Evolutionary conservation across 2,113 vertebrate species (phyloP), one percentile per base, ranked within the genome.

Genomic region (Nycticorax nycticorax): DNA sequence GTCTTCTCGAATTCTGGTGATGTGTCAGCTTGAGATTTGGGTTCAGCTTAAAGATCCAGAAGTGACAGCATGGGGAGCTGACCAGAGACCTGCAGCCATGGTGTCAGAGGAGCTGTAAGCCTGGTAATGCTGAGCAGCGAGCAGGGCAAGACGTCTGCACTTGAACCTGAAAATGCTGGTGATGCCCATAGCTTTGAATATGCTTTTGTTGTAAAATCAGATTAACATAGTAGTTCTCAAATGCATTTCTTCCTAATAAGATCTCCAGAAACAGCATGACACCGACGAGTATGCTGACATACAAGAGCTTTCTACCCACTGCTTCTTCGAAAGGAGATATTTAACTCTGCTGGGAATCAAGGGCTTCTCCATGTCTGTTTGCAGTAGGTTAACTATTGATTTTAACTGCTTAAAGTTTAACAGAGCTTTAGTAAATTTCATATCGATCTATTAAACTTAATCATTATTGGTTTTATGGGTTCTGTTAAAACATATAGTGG

Each of bases 311-410:
- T 85, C 43, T 53, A 41, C 39, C 26, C 60, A 32, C n/a, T 1
- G 2, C 4, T 66, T 20, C 41, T 87, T 78, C 2, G 0, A 52
- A 75, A 82, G 12, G 32, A 87, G 74, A 33, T 85, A 26, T 41
- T 94, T 88, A 89, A 85, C 57, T 84, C 68, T 56, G n/a, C 17
- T 85, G 45, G 92, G 48, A 95, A 45, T 56, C 73, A 68, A 82
- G 39, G 16, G 27, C 33, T 64, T 79, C 69, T 91, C 52, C 30
- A 1, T 66, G 37, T 64, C 64, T 79, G 48, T 89, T 95, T 93
- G 66, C 81, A 89, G 81, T 76, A 75, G 66, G 85, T 93, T 94
- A 87, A 60, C 48, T 93, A 97, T 92, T 91, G 97, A 94, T 93
- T 96, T 92, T 86, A 94, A 78, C 91, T 69, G 43, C 73, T 94